These are phyloP conservation scores for Myotis yumanensis DNA, from an alignment of 2,113 vertebrate species.

Conservation along the genomic window DNA sequence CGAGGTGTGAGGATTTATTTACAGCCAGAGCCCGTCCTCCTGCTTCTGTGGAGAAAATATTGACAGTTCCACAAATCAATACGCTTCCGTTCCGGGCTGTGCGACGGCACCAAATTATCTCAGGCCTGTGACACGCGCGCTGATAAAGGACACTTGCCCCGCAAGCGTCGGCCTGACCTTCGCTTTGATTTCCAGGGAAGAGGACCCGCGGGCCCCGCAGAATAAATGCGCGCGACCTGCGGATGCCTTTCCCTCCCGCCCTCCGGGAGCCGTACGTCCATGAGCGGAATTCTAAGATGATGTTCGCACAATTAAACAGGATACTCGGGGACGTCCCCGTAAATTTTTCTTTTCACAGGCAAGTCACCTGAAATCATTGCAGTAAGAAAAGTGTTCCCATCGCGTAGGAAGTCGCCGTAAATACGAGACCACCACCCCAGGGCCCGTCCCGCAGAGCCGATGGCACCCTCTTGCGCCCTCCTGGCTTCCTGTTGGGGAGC, in stretches of 20 bases:
- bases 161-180: not conserved
- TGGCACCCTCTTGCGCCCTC: accelerated
- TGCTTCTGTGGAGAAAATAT: not conserved
- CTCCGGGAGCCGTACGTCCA: not conserved
- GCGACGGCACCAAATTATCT: constrained; percentile 34
- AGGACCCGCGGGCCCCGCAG: not conserved
- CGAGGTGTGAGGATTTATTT: not conserved
- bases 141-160: not conserved
- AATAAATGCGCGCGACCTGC: not conserved
- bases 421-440: not conserved
- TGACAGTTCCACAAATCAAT: not conserved
- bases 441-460: accelerated
- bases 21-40: not conserved
- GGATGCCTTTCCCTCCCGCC: not conserved
- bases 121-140: not conserved
- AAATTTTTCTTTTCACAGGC: not conserved
- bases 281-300: not conserved
- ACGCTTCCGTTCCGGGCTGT: not conserved
- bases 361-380: not conserved
- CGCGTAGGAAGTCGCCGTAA: not conserved
- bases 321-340: not conserved
- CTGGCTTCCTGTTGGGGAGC: accelerated
- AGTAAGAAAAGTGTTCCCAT: not conserved
- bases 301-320: not conserved
- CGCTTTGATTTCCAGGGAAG: not conserved